These are phyloP conservation scores for Macroglossus sobrinus DNA, from an alignment of 2,113 vertebrate genomes.

Conservation along the genomic window DNA sequence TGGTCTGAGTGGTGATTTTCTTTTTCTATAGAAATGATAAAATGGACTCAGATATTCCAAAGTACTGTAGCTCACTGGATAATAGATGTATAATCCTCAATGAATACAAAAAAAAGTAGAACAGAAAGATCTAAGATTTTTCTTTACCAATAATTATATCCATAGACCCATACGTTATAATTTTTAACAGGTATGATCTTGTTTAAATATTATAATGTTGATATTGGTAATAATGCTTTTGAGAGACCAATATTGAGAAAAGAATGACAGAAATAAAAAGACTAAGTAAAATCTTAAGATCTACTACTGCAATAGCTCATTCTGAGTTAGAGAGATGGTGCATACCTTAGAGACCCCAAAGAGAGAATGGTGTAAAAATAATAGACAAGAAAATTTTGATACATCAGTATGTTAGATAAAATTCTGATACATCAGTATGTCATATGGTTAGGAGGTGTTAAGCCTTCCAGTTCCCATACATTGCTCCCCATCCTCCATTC, in stretches of 20 bases:
- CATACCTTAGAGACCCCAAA: not conserved
- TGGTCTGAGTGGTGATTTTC: not conserved
- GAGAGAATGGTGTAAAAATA: not conserved
- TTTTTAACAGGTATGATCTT: not conserved
- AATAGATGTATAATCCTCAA: not conserved
- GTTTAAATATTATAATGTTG: not conserved
- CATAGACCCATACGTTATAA: not conserved
- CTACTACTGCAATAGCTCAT: not conserved
- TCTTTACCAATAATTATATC: not conserved
- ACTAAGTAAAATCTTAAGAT: not conserved
- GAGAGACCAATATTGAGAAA: not conserved
- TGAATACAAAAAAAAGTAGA: not conserved
- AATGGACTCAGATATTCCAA: not conserved
- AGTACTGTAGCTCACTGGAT: not conserved
- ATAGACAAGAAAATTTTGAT: not conserved
- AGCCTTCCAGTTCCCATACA: not conserved
- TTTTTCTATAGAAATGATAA: not conserved
- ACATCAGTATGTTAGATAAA: not conserved
- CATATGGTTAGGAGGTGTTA: not conserved
- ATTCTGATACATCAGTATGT: not conserved
- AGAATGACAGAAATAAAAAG: not conserved
- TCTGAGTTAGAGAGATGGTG: not conserved
- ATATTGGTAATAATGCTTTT: not conserved
- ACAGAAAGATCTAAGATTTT: not conserved
- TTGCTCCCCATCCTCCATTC: fast-evolving